Evolutionary conservation across 2,888 invertebrate species (phyloP).

Genomic region (Sesia bembeciformis): DNA sequence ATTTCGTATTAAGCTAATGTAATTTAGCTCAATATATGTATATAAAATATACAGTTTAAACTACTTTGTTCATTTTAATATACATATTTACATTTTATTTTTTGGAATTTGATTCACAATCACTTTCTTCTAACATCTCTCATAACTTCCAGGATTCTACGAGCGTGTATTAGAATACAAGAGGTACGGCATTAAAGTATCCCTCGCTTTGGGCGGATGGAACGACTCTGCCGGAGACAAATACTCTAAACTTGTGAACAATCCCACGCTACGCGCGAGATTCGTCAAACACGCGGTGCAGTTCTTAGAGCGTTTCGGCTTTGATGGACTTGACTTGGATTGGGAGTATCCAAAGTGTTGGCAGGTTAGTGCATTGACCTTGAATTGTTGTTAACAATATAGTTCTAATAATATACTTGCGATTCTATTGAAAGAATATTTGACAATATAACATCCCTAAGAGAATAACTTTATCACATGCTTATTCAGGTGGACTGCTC

Average conservation of each 20-base stretch:
- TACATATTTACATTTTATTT: not conserved
- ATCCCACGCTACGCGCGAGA: conserved; percentile 79
- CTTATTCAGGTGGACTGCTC: conserved; percentile 83
- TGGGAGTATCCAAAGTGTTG: conserved; percentile 96
- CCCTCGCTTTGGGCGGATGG: conserved; percentile 95
- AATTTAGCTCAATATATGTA: too few species aligned
- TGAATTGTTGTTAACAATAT: too few species aligned
- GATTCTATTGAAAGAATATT: too few species aligned
- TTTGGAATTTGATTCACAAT: not conserved
- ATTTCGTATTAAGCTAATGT: too few species aligned
- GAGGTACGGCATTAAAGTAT: conserved; percentile 86
- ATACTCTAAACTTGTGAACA: conserved; percentile 88
- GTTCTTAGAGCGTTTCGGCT: conserved; percentile 86
- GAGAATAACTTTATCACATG: not conserved
- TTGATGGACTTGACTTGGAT: conserved; percentile 95
- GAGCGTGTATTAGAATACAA: conserved; percentile 87
- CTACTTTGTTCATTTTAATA: not conserved
- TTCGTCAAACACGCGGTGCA: conserved; percentile 84
- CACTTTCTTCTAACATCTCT: not conserved
- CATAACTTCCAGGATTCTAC: conserved; percentile 81
- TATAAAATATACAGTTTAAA: too few species aligned
- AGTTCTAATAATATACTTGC: too few species aligned
- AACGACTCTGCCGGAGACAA: conserved; percentile 94
- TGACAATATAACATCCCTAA: too few species aligned
- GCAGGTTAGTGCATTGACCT: conserved; percentile 71